Conservation (phyloP, 1,140 invertebrate genomes). For the Eriocheir sinensis region DNA sequence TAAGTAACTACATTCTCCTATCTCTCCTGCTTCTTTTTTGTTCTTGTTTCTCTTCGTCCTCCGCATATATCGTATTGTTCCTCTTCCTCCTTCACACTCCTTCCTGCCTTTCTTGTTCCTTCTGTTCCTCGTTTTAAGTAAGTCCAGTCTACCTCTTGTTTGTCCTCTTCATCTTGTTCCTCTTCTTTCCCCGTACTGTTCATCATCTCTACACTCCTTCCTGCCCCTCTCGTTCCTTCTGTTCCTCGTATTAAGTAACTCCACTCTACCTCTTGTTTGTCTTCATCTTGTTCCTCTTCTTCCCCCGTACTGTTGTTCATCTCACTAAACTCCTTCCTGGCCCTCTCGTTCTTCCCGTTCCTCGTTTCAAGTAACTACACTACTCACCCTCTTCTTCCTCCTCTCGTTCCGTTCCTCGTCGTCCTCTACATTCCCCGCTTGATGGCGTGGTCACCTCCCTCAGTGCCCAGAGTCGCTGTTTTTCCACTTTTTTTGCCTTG, state of each 20-base stretch:
- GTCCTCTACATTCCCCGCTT: not conserved
- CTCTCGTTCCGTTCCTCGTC: not conserved
- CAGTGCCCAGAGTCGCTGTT: not conserved
- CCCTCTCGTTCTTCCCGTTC: not conserved
- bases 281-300: not conserved
- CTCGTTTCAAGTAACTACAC: no score
- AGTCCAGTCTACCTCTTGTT: no score
- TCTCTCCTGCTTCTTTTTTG: not conserved
- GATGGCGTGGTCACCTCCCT: not conserved
- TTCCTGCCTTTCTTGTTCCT: not conserved
- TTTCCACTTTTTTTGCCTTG: not conserved
- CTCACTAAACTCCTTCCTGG: not conserved
- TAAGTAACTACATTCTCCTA: not conserved
- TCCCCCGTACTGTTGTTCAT: not conserved
- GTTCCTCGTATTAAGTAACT: no score
- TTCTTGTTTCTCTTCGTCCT: not conserved
- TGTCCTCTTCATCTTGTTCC: no score
- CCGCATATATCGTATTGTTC: not conserved
- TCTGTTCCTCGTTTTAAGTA: no score
- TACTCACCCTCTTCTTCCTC: not conserved
- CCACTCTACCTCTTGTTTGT: no score
- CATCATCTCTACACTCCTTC: no score
- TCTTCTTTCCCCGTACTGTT: no score
- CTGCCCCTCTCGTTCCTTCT: no score
- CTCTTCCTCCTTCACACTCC: not conserved